Percentiles rank a stretch among this genome's conserved stretches.
phyloP scores from a whole-genome alignment of 2,888 invertebrate genomes.

The Perdita meconis region DNA sequence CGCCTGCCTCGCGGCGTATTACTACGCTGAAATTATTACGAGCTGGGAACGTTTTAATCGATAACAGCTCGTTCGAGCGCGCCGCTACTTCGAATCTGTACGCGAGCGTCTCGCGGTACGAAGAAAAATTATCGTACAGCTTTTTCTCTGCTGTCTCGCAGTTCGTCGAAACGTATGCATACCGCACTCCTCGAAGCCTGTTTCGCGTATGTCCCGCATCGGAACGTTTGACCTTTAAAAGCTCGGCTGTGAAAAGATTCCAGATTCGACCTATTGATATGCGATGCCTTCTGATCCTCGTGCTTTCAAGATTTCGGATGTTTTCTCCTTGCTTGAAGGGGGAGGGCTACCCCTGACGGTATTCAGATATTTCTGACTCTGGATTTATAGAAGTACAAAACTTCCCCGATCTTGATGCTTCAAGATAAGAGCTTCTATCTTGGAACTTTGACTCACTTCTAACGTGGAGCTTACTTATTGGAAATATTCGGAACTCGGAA shows the following conservation, averaged over 20 bases:
- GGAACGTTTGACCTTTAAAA: no score
- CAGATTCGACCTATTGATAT: no score
- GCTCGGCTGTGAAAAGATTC: no score
- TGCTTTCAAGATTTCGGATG: no score
- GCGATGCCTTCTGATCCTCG: no score
- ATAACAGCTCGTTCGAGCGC: constrained; percentile 28
- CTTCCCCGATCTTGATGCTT: neutral
- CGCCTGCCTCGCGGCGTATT: constrained; percentile 35
- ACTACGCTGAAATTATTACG: constrained; percentile 40
- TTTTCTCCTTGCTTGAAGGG: no score
- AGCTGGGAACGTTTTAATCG: constrained; percentile 32
- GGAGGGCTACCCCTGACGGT: no score
- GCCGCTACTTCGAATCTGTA: constrained; percentile 37
- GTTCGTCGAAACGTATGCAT: neutral
- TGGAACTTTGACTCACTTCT: neutral
- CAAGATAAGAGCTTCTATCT: neutral
- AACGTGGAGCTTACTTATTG: no score
- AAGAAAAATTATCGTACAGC: constrained; percentile 55
- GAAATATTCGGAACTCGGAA: no score
- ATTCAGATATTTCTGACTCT: no score
- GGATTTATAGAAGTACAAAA: no score
- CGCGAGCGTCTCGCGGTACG: constrained; percentile 28
- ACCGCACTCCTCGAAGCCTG: neutral
- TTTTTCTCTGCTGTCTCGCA: constrained; percentile 31
- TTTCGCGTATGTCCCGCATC: no score